phyloP scores from a whole-genome alignment of 2,113 vertebrate species.

The Thamnaconus septentrionalis region DNA sequence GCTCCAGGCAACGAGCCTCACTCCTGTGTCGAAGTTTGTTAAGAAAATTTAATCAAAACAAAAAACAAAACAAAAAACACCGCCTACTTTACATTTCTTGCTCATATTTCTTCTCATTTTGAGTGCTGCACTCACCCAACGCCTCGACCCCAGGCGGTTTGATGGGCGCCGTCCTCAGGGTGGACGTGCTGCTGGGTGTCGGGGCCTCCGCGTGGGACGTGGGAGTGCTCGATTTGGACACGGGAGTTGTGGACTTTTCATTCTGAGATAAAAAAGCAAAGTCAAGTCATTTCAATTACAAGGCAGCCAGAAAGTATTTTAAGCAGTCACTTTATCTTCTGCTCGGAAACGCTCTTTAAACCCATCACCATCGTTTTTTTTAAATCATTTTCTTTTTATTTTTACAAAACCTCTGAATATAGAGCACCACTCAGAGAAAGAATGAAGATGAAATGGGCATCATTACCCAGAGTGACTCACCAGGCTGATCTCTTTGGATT shows the following conservation, averaged over 20 bases:
- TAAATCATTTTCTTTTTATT: too few relatives aligned
- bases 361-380: too few relatives aligned
- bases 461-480: constrained; percentile 67
- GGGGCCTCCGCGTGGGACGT: constrained; percentile 90
- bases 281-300: too few relatives aligned
- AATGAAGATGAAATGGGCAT: constrained; percentile 2
- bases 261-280: constrained; percentile 74
- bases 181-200: constrained; percentile 88
- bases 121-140: constrained; percentile 56
- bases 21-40: too few relatives aligned
- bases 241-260: constrained; percentile 92
- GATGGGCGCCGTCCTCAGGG: constrained; percentile 82
- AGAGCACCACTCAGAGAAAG: constrained; percentile 17
- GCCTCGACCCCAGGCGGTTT: constrained; percentile 85
- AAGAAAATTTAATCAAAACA: too few relatives aligned
- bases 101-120: not conserved
- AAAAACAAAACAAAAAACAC: too few relatives aligned
- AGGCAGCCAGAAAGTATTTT: too few relatives aligned
- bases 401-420: constrained; percentile 15
- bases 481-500: constrained; percentile 91
- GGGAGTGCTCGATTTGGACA: constrained; percentile 92
- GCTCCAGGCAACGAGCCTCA: too few relatives aligned
- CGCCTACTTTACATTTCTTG: too few relatives aligned
- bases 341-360: too few relatives aligned
- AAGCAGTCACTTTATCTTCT: too few relatives aligned